Evolutionary conservation across 2,888 invertebrate genomes (phyloP), one percentile per base, ranked within the genome.

Genomic region (Anaspis maculata): DNA sequence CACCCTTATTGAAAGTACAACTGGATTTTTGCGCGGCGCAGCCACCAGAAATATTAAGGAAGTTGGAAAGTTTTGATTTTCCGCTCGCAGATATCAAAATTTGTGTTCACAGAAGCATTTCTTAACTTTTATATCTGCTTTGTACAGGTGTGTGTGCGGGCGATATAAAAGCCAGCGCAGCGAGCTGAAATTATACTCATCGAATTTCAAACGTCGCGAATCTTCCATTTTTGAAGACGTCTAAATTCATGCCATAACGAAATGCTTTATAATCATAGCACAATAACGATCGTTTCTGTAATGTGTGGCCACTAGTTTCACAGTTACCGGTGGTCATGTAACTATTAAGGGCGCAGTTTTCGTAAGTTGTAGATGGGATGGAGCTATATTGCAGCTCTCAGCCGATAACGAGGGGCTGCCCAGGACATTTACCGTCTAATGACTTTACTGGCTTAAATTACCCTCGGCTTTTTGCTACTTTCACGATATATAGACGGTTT

Each of bases 1-100:
- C 52, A 45, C 52, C 45, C 50, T 56, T 59, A 59, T 61, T 60
- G 59, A 59, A 57, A 57, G 51, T 57, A 56, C 53, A 58, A 49
- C 50, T 46, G 48, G 46, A 48, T 50, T 50, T 49, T 45, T 40
- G 45, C 40, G 14, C n/a, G 31, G 4, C 19, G 19, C 23, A 27
- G 26, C 32, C 37, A 42, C 38, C n/a, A 34, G 38, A 37, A 44
- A 37, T 32, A 32, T 37, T 32, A 37, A 32, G 23, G 13, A 13
- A 30, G 35, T 35, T 29, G 10, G 24, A 27, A 31, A 31, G 16
- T 36, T 36, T 10, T 6, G 27, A 23, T 31, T 23, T 22, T 15
- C 31, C 13, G 3, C n/a, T 15, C 13, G 15, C 2, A 27, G 3
- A 23, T 15, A n/a, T 28, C 27, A 11, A 33, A 29, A 24, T 25